A percentile compares a stretch with the other conserved stretches of the same genome.
Evolutionary conservation across 2,888 invertebrate species (phyloP).

Genomic region (Leistus spinibarbis): DNA sequence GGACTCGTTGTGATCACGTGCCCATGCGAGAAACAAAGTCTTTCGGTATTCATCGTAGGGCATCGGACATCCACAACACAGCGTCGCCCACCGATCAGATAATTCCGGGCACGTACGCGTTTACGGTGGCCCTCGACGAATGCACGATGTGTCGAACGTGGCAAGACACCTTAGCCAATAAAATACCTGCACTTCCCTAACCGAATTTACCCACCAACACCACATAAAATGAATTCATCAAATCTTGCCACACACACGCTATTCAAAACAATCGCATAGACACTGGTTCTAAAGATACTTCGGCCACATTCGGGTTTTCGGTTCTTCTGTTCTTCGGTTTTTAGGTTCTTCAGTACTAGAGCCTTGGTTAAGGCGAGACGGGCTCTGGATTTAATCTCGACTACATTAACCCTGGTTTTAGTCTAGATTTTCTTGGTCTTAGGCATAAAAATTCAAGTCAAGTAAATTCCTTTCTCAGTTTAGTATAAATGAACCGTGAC

Average conservation of each 20-base stretch:
- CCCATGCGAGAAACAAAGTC: constrained; percentile 6
- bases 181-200: constrained; percentile 14
- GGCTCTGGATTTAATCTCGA: too few species aligned
- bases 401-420: too few species aligned
- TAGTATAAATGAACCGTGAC: too few species aligned
- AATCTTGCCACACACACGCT: background rate
- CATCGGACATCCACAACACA: constrained; percentile 7
- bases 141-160: constrained; percentile 13
- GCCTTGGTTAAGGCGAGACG: too few species aligned
- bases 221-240: constrained; percentile 1
- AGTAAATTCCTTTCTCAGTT: background rate
- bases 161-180: background rate
- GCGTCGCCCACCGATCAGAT: background rate
- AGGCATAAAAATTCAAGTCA: background rate
- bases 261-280: background rate
- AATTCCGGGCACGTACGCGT: constrained; percentile 23
- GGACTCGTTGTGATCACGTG: constrained; percentile 7
- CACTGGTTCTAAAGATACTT: too few species aligned
- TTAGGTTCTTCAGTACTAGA: too few species aligned
- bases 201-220: constrained; percentile 3
- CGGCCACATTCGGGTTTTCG: too few species aligned
- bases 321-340: too few species aligned
- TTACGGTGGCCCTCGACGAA: constrained; percentile 7
- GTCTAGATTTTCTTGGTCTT: too few species aligned
- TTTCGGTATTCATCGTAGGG: constrained; percentile 10